Percentiles rank a stretch among this genome's conserved stretches.
Evolutionary conservation across 2,797 vertebrate species (phyloP).

Genomic region (Clarias pachynema): DNA sequence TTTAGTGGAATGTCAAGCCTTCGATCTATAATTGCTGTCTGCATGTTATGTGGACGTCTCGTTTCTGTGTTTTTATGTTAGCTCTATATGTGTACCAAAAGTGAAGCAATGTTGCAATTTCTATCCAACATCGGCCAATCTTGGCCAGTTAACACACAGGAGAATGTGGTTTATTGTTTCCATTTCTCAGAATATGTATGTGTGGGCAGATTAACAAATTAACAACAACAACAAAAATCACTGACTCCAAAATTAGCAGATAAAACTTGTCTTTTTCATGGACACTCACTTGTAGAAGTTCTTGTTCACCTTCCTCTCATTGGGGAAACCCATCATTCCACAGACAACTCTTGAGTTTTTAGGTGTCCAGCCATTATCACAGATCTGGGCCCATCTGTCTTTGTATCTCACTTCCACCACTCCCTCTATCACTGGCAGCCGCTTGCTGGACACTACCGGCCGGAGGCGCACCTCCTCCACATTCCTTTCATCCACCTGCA

Average conservation of each 20-base stretch:
- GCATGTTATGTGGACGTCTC: constrained; percentile 21
- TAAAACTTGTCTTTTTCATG: neutral
- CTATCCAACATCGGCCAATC: constrained; percentile 50
- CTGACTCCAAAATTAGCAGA: neutral
- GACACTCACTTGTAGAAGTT: constrained; percentile 94
- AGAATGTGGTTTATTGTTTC: constrained; percentile 12
- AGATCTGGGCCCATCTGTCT: constrained; percentile 88
- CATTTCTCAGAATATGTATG: constrained; percentile 10
- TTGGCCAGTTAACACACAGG: neutral
- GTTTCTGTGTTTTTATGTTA: constrained; percentile 38
- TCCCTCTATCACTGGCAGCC: constrained; percentile 85
- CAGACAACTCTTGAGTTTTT: constrained; percentile 90
- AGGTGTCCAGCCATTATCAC: constrained; percentile 84
- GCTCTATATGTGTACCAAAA: constrained; percentile 15
- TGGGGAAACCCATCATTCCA: constrained; percentile 94
- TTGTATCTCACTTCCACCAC: constrained; percentile 88
- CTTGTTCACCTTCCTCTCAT: constrained; percentile 89
- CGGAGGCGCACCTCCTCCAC: constrained; percentile 90
- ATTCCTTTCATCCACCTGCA: constrained; percentile 81
- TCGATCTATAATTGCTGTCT: neutral
- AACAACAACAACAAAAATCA: neutral
- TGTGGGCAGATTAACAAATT: constrained; percentile 8
- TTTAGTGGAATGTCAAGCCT: constrained; percentile 17
- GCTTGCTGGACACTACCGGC: constrained; percentile 73
- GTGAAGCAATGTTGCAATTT: constrained; percentile 65